Base-by-base conservation (phyloP, 2,113 vertebrate genomes). In the Seriola rivoliana region DNA sequence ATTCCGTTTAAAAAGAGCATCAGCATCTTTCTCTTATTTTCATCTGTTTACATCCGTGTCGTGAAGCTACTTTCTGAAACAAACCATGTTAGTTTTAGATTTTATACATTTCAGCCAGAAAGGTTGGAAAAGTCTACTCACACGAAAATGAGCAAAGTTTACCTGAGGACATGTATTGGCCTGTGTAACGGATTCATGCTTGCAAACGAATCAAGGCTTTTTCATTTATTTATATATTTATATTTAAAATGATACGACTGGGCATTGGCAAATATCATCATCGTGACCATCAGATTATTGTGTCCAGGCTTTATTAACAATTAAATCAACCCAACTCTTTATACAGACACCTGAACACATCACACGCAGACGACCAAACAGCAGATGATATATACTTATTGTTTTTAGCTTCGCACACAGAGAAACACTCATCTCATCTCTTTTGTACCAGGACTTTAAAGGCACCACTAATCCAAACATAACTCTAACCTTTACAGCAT, bases 401-500 rank as follows among this genome's bases (percentile, higher is more conserved):
- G 13, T 59, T 44, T 66, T 54, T 17, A 1, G 40, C 10, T n/a
- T 2, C 3, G 4, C 68, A 58, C n/a, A 2, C 38, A 34, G n/a
- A 32, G 5, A 52, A 34, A 77, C 38, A 40, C 2, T 1, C 16
- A 68, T 17, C 11, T 25, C 8, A 8, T 67, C 5, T 5, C 38
- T 25, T 60, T 63, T 55, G n/a, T 12, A 57, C n/a, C 9, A 4
- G 48, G 50, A 48, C 78, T n/a, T 50, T 40, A 48, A 72, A 80
- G 6, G 8, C 17, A 50, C 11, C 34, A 64, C 16, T 2, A 57
- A 50, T 12, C 8, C 38, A n/a, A 50, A 25, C 57, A 1, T 19
- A 4, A 34, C 11, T 16, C 1, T 59, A 25, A 60, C 16, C 2
- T n/a, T 60, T 34, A 32, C 52, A 72, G 54, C 46, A 12, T 8